A percentile compares a stretch with the other conserved stretches of the same genome.
These are phyloP conservation scores for Gymnoscelis rufifasciata DNA, from an alignment of 2,888 invertebrate genomes.

Conservation along the genomic window DNA sequence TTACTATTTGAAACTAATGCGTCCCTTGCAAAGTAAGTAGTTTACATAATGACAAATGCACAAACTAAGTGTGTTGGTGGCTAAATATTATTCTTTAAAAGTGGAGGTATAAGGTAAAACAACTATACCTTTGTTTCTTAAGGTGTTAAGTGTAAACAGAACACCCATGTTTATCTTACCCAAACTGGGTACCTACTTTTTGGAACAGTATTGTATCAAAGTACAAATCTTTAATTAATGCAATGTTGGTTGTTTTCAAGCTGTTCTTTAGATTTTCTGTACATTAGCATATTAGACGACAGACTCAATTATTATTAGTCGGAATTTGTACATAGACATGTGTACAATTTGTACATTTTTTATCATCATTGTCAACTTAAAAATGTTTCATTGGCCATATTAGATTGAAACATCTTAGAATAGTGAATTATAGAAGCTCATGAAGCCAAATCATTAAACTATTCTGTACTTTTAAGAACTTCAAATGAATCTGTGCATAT, in stretches of 20 bases:
- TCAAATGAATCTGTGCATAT: constrained; percentile 15
- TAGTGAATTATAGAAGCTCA: too few relatives aligned
- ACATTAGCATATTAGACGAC: background rate
- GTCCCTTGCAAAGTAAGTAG: background rate
- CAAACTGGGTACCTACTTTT: constrained; percentile 6
- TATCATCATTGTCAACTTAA: too few relatives aligned
- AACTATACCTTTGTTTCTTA: too few relatives aligned
- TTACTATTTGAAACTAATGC: background rate
- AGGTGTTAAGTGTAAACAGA: too few relatives aligned
- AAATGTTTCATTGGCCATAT: background rate
- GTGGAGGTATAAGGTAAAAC: background rate
- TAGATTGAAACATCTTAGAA: background rate
- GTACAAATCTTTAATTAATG: constrained; percentile 32
- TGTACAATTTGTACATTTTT: background rate
- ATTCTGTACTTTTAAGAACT: constrained; percentile 15
- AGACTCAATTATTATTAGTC: background rate
- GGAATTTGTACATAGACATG: background rate
- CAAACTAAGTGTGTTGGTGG: background rate
- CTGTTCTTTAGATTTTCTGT: constrained; percentile 2
- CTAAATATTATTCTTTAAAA: too few relatives aligned
- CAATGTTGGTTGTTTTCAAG: constrained; percentile 27
- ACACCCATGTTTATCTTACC: background rate
- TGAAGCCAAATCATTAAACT: too few relatives aligned
- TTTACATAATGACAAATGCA: background rate
- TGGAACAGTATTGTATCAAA: constrained; percentile 37